These are phyloP conservation scores for Lepisosteus oculatus DNA, from an alignment of 2,113 vertebrate genomes.

Conservation along the genomic window DNA sequence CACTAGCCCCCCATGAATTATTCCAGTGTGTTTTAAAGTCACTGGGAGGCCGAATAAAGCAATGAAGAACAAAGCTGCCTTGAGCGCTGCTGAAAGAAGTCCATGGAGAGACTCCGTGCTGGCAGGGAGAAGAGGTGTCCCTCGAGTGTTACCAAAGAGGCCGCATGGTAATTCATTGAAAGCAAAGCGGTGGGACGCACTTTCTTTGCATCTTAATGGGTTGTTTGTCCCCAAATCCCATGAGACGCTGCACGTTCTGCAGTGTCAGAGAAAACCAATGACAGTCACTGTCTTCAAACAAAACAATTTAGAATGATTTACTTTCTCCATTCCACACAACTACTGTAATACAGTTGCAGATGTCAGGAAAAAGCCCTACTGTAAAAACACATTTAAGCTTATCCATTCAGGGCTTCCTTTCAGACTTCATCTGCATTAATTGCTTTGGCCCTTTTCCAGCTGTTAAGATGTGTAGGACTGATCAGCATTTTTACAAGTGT, in stretches of 20 bases:
- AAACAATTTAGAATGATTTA: conserved; percentile 41
- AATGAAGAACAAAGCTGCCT: not conserved
- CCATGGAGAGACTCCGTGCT: conserved; percentile 32
- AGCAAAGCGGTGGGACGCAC: conserved; percentile 23
- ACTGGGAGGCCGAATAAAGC: conserved; percentile 65
- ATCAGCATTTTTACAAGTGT: conserved; percentile 39
- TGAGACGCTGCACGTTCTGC: conserved; percentile 31
- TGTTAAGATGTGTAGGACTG: conserved; percentile 50
- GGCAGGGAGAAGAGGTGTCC: conserved; percentile 29
- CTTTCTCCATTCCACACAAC: conserved; percentile 36
- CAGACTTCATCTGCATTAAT: conserved; percentile 22
- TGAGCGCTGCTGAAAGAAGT: conserved; percentile 48
- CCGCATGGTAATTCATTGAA: conserved; percentile 44
- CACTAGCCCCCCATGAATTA: conserved; percentile 63
- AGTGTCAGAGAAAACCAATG: conserved; percentile 22
- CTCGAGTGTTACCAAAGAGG: conserved; percentile 36
- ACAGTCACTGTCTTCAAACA: conserved; percentile 31
- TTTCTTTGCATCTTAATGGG: conserved; percentile 31
- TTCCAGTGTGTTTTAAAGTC: conserved; percentile 71
- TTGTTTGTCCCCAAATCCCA: conserved; percentile 39
- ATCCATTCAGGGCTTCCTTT: conserved; percentile 40
- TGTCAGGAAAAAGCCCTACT: conserved; percentile 37
- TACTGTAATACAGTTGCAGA: conserved; percentile 42
- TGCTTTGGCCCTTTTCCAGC: conserved; percentile 12
- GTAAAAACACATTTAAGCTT: conserved; percentile 27